phyloP scores from a whole-genome alignment of 2,113 vertebrate species.

The Lycaon pictus region DNA sequence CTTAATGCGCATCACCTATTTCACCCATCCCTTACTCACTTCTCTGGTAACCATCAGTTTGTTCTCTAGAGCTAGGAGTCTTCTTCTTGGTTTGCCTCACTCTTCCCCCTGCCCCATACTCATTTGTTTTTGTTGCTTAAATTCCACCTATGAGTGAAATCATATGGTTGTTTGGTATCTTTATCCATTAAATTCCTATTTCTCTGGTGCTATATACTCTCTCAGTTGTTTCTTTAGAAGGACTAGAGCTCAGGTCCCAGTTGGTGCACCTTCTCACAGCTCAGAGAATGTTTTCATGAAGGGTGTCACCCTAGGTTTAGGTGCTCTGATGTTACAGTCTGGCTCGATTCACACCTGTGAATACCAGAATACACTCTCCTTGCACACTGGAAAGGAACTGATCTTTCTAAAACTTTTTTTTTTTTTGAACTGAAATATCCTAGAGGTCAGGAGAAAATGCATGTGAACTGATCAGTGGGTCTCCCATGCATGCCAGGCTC shows the following conservation, averaged over 20 bases:
- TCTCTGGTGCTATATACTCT: not conserved
- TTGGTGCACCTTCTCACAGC: accelerated
- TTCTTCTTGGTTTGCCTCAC: not conserved
- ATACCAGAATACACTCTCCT: no score
- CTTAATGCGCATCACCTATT: not conserved
- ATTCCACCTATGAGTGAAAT: not conserved
- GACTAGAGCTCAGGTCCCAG: not conserved
- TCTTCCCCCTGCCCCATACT: accelerated
- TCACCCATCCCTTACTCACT: accelerated
- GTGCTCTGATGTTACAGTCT: not conserved
- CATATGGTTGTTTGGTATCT: not conserved
- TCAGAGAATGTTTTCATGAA: not conserved
- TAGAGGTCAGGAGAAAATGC: not conserved
- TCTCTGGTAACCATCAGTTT: not conserved
- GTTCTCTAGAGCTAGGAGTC: not conserved
- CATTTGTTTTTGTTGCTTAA: not conserved
- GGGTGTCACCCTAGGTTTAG: not conserved
- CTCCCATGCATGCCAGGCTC: not conserved
- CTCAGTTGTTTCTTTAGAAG: not conserved
- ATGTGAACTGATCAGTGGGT: not conserved
- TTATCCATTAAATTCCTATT: not conserved
- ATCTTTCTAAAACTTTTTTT: not conserved
- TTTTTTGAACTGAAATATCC: not conserved
- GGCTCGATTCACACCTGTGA: not conserved
- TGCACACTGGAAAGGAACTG: not conserved